Conservation (phyloP, 2,888 invertebrate species). For the Mythimna vitellina region DNA sequence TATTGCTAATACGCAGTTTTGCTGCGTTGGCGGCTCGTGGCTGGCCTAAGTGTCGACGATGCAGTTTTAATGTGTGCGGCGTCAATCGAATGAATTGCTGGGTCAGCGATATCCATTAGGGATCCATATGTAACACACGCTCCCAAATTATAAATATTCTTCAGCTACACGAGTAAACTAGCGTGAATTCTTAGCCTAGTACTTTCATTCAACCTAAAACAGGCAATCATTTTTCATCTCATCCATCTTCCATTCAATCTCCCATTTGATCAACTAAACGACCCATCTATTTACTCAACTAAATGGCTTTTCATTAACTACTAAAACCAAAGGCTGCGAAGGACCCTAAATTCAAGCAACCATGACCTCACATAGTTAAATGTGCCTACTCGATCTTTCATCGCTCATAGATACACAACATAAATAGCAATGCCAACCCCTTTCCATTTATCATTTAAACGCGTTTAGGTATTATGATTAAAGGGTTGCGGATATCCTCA, state of each 20-base stretch:
- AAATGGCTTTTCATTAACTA: slow-evolving; percentile 1
- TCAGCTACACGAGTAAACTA: no score
- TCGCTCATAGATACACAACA: slow-evolving; percentile 35
- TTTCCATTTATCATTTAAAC: slow-evolving; percentile 66
- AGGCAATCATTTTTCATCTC: no score
- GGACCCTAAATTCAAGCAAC: slow-evolving; percentile 11
- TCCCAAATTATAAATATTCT: no score
- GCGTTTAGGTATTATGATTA: slow-evolving; percentile 62
- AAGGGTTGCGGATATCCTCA: slow-evolving; percentile 61
- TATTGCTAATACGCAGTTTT: no score
- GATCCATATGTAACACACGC: no score
- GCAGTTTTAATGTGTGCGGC: no score
- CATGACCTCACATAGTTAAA: slow-evolving; percentile 14
- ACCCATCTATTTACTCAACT: neutral
- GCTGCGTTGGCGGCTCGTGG: no score
- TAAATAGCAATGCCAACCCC: slow-evolving; percentile 53
- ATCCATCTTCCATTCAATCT: neutral
- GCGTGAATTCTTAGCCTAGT: no score
- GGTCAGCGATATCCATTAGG: no score
- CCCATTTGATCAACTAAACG: neutral
- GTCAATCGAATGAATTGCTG: no score
- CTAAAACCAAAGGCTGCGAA: slow-evolving; percentile 11
- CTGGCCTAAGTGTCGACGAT: no score
- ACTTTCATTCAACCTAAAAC: no score
- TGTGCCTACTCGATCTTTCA: slow-evolving; percentile 11